Evolutionary conservation across 1,140 invertebrate genomes (phyloP), one percentile per base, ranked within the genome.

Genomic region (Caerostris darwini): DNA sequence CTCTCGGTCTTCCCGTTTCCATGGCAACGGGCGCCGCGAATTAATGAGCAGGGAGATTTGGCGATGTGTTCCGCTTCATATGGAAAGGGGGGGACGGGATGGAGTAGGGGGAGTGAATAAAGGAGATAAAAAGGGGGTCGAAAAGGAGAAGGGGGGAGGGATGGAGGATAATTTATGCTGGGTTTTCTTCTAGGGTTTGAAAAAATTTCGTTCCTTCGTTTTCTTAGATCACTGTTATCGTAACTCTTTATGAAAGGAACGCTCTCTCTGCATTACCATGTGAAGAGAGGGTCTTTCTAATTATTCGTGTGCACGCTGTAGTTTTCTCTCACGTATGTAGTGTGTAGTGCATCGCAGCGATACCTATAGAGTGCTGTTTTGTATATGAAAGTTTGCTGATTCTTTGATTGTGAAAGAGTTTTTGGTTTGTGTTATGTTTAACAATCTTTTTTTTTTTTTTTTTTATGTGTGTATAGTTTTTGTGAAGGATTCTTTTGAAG

Each of bases 1-100:
- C 90, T 91, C 90, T 91, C 71, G 69, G 71, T 91, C 90, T 91
- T 92, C 81, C 81, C 61, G 90, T 92, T 92, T 14, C 58, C 58
- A 92, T 85, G 82, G 50, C 81, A 50, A 92, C 90, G 61, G 88
- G 61, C 61, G 90, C 90, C 61, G 67, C 54, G 69, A 82, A 69
- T 81, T 90, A 90, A 90, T 92, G 90, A 69, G 71, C 17, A 53
- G 53, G 56, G 77, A 91, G 69, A 61, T 81, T 91, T 91, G 71
- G 90, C 5, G 58, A 67, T 89, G 87, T 53, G 64, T 89, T 89
- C 64, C 64, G 87, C 57, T 64, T 61, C 59, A 89, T 71, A 89
- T 89, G 19, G 85, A 87, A 34, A 57, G 59, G 57, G 58, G 58
- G 58, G 17, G 10, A 19, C 14, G 7, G 50, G 57, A 19, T 59